Evolutionary conservation across 2,888 invertebrate genomes (phyloP), one percentile per base, ranked within the genome.

Genomic region (Acrobasis consociella): DNA sequence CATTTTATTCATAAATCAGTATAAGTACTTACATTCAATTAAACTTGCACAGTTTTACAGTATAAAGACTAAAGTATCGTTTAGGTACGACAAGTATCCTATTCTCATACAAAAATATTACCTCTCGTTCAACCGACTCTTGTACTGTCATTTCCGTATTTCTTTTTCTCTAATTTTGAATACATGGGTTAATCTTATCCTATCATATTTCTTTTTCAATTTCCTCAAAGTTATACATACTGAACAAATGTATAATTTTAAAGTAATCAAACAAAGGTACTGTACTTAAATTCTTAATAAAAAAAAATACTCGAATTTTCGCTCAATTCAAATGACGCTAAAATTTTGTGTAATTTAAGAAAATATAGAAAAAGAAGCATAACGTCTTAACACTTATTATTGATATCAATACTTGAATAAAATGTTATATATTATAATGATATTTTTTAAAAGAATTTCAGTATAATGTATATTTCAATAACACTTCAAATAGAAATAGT

Each of bases 1-100:
- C 91, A 91, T 89, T 91, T 90, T 91, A 91, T 90, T 91, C 80
- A 83, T 91, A 86, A 89, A 89, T 85, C 85, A 84, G 84, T 91
- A 88, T 84, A 88, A 86, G 82, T 86, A 82, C 82, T 86, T 87
- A 89, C 80, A 86, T 80, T 73, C 74, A 85, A 79, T 83, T 83
- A 83, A 56, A 55, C 72, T 59, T 78, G 78, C 70, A 82, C 75
- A 87, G 81, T 82, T 83, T 65, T 86, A 87, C 74, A 86, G 81
- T 87, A 83, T 77, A 86, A 83, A 85, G 85, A 82, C 81, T 82
- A 75, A 79, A 71, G 68, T 75, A 73, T 74, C 73, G 73, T 73
- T 65, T 64, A 65, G 65, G 58, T 75, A 80, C 73, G 78, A 80
- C 75, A 77, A 79, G 75, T 84, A 83, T 74, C 73, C 78, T 82